phyloP scores from a whole-genome alignment of 92 coral and sea anemone genomes.

The Anthopleura xanthogrammica region DNA sequence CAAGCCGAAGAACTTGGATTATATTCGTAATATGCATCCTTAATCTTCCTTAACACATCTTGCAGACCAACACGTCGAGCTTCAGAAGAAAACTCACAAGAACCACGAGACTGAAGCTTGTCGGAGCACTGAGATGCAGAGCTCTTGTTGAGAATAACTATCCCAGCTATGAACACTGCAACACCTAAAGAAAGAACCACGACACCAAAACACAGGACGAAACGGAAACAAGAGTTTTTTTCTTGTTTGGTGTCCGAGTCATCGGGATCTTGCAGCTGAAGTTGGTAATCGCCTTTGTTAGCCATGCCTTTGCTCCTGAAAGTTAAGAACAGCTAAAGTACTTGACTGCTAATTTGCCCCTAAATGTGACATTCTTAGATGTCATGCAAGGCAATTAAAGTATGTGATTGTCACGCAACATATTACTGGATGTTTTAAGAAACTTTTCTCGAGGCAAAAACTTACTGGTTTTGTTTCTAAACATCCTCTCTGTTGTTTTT shows the following conservation, averaged over 20 bases:
- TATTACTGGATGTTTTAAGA: no score
- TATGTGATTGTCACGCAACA: no score
- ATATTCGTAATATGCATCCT: conserved; percentile 54
- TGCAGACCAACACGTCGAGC: conserved; percentile 59
- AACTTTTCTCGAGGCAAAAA: no score
- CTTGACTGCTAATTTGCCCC: background rate
- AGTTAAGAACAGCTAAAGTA: background rate
- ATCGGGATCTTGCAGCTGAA: background rate
- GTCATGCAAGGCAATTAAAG: no score
- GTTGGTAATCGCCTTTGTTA: background rate
- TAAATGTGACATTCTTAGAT: background rate
- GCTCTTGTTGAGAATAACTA: background rate
- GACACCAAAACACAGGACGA: background rate
- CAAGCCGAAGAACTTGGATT: conserved; percentile 53
- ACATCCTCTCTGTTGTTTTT: no score
- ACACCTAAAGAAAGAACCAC: conserved; percentile 1
- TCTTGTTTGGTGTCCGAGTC: background rate
- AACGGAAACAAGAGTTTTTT: background rate
- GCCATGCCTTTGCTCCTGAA: background rate
- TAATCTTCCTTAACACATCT: conserved; percentile 52
- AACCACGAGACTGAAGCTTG: background rate
- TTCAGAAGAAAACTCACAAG: conserved; percentile 59
- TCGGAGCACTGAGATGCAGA: background rate
- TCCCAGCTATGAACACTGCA: conserved; percentile 11
- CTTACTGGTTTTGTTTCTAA: no score